These are phyloP conservation scores for Dicyrtomina minuta DNA, from an alignment of 2,888 invertebrate species.

Conservation along the genomic window DNA sequence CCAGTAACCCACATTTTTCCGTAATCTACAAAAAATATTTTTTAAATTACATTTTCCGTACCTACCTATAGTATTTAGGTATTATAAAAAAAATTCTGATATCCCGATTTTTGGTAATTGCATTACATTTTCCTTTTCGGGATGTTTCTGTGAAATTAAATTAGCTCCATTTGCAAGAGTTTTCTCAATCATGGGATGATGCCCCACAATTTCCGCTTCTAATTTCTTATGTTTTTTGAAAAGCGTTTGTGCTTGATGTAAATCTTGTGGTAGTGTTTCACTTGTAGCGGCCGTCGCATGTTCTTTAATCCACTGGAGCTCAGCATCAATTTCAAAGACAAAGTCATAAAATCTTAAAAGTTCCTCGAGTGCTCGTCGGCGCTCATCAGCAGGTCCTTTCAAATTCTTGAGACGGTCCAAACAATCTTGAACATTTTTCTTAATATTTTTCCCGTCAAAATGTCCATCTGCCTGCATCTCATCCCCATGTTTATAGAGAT, in stretches of 20 bases:
- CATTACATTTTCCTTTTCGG: slow-evolving; percentile 74
- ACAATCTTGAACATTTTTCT: slow-evolving; percentile 73
- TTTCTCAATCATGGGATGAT: slow-evolving; percentile 80
- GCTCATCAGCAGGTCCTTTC: slow-evolving; percentile 68
- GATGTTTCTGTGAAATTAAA: slow-evolving; percentile 75
- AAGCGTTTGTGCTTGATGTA: slow-evolving; percentile 88
- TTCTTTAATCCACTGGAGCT: slow-evolving; percentile 93
- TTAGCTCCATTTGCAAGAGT: slow-evolving; percentile 76
- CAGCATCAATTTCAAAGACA: slow-evolving; percentile 86
- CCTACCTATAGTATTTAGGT: background rate
- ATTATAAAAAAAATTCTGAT: too few species aligned
- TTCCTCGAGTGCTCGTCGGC: slow-evolving; percentile 79
- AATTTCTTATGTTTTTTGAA: slow-evolving; percentile 93
- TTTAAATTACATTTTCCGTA: background rate
- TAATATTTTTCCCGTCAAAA: slow-evolving; percentile 86
- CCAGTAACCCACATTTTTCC: slow-evolving; percentile 68
- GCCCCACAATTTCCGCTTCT: slow-evolving; percentile 82
- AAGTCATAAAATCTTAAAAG: slow-evolving; percentile 86
- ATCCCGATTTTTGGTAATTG: too few species aligned
- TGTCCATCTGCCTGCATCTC: slow-evolving; percentile 92
- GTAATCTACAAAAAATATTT: slow-evolving; percentile 63
- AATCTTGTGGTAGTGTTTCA: slow-evolving; percentile 64
- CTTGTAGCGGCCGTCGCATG: slow-evolving; percentile 76
- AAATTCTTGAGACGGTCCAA: slow-evolving; percentile 70
- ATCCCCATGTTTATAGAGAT: slow-evolving; percentile 75